A percentile compares a stretch with the other conserved stretches of the same genome.
Evolutionary conservation across 2,888 invertebrate species (phyloP).

Genomic region (Antheraea yamamai): DNA sequence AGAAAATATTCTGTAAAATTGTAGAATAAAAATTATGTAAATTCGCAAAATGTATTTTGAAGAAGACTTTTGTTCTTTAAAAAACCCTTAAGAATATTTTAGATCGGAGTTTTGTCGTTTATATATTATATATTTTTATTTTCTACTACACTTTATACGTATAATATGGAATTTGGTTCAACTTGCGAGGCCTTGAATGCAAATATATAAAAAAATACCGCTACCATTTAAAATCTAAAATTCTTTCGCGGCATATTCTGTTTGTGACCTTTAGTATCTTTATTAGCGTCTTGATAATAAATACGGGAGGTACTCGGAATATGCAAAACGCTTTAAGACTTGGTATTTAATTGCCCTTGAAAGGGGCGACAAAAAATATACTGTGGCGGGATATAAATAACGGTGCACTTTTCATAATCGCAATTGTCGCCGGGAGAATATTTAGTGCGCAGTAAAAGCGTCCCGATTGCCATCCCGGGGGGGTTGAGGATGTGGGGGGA

Average conservation of each 20-base stretch:
- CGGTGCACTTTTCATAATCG: slow-evolving; percentile 83
- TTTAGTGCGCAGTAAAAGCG: slow-evolving; percentile 80
- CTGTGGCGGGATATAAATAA: slow-evolving; percentile 76
- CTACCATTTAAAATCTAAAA: not conserved
- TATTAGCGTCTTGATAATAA: slow-evolving; percentile 66
- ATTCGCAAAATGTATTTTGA: not conserved
- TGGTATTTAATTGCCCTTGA: slow-evolving; percentile 82
- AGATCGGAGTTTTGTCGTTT: not conserved
- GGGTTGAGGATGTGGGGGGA: slow-evolving; percentile 40
- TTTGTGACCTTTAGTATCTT: slow-evolving; percentile 45
- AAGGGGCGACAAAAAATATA: slow-evolving; percentile 82
- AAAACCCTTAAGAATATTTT: not conserved
- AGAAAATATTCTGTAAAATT: not conserved
- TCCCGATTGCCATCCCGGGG: slow-evolving; percentile 59
- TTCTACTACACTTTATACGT: no score
- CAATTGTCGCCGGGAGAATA: slow-evolving; percentile 82
- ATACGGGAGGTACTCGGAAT: slow-evolving; percentile 59
- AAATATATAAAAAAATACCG: not conserved
- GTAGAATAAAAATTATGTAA: not conserved
- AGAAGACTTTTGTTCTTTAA: not conserved
- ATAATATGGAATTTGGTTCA: no score
- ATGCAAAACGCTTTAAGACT: slow-evolving; percentile 79
- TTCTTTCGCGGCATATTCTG: not conserved
- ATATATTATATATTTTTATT: no score
- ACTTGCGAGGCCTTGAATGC: not conserved